Conservation (phyloP, 2,797 vertebrate genomes). For the Sarcoramphus papa region DNA sequence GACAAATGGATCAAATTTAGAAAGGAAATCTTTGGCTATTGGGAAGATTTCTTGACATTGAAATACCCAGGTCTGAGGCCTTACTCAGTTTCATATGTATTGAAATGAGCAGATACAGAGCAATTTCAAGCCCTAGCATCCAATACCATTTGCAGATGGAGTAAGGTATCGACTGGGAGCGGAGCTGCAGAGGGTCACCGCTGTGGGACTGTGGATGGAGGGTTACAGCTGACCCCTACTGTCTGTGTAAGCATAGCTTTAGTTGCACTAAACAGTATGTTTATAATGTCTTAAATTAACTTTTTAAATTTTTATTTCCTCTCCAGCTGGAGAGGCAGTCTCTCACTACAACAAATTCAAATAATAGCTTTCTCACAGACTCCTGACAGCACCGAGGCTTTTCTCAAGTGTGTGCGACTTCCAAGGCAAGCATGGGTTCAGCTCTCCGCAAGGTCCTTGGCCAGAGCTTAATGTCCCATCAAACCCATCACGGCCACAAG, state of each 20-base stretch:
- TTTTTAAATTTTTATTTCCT: neutral
- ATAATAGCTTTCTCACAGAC: neutral
- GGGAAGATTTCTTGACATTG: neutral
- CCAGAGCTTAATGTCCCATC: neutral
- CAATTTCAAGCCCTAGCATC: neutral
- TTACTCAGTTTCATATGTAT: neutral
- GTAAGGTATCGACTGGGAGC: neutral
- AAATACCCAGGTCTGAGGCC: neutral
- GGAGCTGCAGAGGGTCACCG: accelerated
- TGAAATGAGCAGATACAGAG: neutral
- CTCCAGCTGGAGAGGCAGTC: neutral
- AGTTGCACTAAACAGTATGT: neutral
- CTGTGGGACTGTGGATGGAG: accelerated
- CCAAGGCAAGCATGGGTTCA: neutral
- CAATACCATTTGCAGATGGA: neutral
- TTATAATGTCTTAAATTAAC: neutral
- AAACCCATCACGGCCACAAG: neutral
- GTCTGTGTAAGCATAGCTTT: neutral
- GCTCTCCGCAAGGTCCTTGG: neutral
- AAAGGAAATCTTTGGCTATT: neutral
- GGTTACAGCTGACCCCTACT: neutral
- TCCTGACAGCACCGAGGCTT: accelerated
- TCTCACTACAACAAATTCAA: neutral
- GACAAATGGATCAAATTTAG: neutral
- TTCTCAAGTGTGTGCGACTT: neutral